A percentile compares a stretch with the other conserved stretches of the same genome.
phyloP scores from a whole-genome alignment of 2,797 vertebrate species.

The Hoplostethus atlanticus region DNA sequence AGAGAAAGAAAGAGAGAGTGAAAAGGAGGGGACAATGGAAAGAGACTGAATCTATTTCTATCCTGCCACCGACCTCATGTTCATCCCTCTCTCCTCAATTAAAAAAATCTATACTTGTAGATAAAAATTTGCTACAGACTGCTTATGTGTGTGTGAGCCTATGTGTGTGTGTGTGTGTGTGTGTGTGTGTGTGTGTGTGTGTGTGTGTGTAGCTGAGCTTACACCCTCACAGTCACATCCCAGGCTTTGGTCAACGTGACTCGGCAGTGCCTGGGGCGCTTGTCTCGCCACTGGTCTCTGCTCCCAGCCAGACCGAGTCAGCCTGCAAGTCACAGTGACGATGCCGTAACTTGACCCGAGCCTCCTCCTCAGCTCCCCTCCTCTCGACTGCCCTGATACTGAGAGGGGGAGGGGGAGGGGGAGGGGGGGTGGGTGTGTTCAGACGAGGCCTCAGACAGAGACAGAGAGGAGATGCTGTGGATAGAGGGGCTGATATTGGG shows the following conservation, averaged over 20 bases:
- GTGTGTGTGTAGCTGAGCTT: slow-evolving; percentile 28
- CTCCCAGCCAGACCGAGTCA: slow-evolving; percentile 59
- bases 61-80: slow-evolving; percentile 15
- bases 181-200: neutral
- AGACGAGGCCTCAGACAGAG: slow-evolving; percentile 50
- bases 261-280: slow-evolving; percentile 49
- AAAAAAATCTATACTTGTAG: neutral
- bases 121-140: slow-evolving; percentile 20
- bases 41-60: slow-evolving; percentile 14
- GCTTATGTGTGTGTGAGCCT: slow-evolving; percentile 15
- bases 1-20: neutral
- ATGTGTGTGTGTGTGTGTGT: neutral
- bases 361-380: slow-evolving; percentile 52
- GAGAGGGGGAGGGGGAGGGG: slow-evolving; percentile 40
- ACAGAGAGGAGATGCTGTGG: slow-evolving; percentile 43
- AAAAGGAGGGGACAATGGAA: slow-evolving; percentile 9
- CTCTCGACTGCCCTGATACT: slow-evolving; percentile 20
- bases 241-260: slow-evolving; percentile 18
- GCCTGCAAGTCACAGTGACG: slow-evolving; percentile 40
- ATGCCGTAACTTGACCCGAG: slow-evolving; percentile 57
- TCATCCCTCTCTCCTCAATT: slow-evolving; percentile 6
- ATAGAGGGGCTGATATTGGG: slow-evolving; percentile 50
- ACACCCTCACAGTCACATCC: slow-evolving; percentile 12
- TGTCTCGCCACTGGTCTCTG: slow-evolving; percentile 49
- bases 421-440: neutral